Base-by-base conservation (phyloP, 2,888 invertebrate species). In the Hydropsyche betteni region DNA sequence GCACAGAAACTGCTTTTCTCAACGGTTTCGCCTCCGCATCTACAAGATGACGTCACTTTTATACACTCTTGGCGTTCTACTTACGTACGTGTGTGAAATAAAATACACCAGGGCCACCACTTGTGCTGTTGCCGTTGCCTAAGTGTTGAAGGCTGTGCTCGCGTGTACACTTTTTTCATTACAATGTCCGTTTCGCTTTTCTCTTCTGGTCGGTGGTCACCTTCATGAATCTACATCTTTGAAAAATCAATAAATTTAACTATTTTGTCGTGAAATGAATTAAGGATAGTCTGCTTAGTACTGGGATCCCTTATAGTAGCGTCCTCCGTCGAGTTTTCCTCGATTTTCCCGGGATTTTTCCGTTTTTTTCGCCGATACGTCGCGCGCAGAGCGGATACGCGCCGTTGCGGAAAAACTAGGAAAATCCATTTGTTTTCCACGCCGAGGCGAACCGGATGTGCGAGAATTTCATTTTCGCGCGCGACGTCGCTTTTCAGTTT, bases 1-100 rank as follows among this genome's bases (percentile, higher is more conserved):
- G 71, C 75, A n/a, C 68, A 72, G 68, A 69, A 74, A 68, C 69
- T 72, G 72, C 55, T 68, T 69, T 55, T n/a, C 34, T 58, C 71
- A 14, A 33, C 51, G 55, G 36, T 24, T 24, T 36, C 36, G 10
- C 44, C 44, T 44, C 44, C 44, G 10, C 44, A 44, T 6, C 44
- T 10, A 6, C 7, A 44, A 44, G 44, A 34, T 58, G 68, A 68
- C 74, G 74, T 68, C 68, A 74, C 50, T 12, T 44, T 33, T 10
- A 16, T 24, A 14, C 51, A 50, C 44, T 33, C 55, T 55, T n/a
- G 44, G 44, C 44, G 6, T 8, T 44, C 10, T 44, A 1, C 7
- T 44, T 44, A 10, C 44, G 44, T 44, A 44, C 44, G 44, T 44
- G 44, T 44, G 6, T 6, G 44, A 44, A 44, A 44, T 44, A 44